phyloP scores from a whole-genome alignment of 2,113 vertebrate species.

The Catharus minimus region DNA sequence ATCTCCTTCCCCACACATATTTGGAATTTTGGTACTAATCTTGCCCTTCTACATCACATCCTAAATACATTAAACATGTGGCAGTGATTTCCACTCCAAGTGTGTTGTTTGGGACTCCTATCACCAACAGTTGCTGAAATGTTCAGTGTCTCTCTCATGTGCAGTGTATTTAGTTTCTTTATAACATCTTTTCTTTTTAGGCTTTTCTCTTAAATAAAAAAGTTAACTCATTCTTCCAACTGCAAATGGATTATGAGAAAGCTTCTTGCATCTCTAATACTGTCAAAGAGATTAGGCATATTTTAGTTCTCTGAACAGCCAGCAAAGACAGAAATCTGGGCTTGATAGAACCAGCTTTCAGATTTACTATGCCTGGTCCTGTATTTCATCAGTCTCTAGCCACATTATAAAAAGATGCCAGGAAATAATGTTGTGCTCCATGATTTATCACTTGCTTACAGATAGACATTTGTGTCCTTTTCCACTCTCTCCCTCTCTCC shows the following conservation, averaged over 20 bases:
- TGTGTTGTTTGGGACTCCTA: background rate
- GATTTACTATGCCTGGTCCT: background rate
- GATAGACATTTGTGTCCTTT: conserved; percentile 15
- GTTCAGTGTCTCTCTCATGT: background rate
- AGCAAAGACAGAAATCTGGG: background rate
- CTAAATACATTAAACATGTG: conserved; percentile 55
- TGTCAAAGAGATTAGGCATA: background rate
- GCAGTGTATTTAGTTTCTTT: background rate
- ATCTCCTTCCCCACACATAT: conserved; percentile 27
- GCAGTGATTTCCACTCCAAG: conserved; percentile 47
- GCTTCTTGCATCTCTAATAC: background rate
- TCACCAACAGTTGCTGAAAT: background rate
- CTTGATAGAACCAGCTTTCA: conserved; percentile 13
- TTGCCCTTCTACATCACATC: conserved; percentile 44
- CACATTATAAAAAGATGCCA: conserved; percentile 22
- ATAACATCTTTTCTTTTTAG: background rate
- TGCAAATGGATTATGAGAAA: background rate
- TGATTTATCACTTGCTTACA: conserved; percentile 28
- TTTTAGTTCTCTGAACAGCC: background rate
- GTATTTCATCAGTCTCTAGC: conserved; percentile 35
- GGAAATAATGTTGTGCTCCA: background rate
- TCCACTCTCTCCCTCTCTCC: background rate
- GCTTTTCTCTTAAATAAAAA: background rate
- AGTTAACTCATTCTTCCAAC: background rate
- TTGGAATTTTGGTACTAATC: conserved; percentile 47